phyloP scores from a whole-genome alignment of 2,113 vertebrate species.

The Potamarius usumacintae region DNA sequence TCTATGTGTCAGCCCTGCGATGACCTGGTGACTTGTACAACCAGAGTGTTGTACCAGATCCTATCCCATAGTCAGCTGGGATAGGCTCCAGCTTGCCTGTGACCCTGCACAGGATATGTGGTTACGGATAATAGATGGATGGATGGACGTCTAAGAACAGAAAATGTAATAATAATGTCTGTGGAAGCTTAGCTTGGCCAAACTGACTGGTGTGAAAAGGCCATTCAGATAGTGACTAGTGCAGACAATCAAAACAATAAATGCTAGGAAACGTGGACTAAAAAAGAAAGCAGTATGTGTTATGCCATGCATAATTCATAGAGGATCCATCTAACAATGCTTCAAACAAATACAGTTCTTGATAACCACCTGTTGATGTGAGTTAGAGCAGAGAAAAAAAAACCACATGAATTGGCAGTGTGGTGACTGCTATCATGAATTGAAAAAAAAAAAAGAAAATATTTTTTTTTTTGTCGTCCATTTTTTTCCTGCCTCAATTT shows the following conservation, averaged over 20 bases:
- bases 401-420: not conserved
- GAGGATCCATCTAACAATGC: not conserved
- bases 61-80: no score
- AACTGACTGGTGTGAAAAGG: not conserved
- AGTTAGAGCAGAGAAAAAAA: not conserved
- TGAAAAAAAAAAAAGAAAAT: not conserved
- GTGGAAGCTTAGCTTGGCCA: not conserved
- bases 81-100: no score
- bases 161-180: not conserved
- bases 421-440: not conserved
- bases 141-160: not conserved
- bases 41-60: no score
- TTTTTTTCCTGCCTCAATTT: not conserved
- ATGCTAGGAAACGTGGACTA: not conserved
- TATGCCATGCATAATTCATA: not conserved
- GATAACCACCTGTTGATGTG: not conserved
- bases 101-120: no score
- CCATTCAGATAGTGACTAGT: not conserved
- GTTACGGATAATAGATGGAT: no score
- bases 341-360: not conserved
- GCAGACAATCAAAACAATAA: not conserved
- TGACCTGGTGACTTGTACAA: no score
- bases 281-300: not conserved
- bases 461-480: no score
- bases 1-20: no score